A percentile compares a stretch with the other conserved stretches of the same genome.
Conservation (phyloP, 1,140 invertebrate genomes). For the Mizuhopecten yessoensis region DNA sequence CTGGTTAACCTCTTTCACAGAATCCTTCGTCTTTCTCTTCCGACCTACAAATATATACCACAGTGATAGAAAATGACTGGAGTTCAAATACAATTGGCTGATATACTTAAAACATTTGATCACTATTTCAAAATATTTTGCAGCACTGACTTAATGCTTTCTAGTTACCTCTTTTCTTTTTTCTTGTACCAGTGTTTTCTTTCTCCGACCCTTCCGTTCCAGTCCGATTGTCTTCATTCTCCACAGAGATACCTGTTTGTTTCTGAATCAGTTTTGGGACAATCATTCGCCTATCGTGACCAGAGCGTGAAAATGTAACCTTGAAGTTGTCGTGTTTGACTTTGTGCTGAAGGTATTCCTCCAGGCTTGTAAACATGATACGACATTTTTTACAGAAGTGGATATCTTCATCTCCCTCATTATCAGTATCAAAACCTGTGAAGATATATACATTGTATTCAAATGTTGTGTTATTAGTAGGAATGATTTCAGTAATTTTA, state of each 20-base stretch:
- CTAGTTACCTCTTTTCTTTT: conserved; percentile 38
- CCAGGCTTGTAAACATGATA: conserved; percentile 72
- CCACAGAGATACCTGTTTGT: conserved; percentile 44
- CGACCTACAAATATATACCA: conserved; percentile 51
- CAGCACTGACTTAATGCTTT: too few relatives aligned
- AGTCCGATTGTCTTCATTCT: not conserved
- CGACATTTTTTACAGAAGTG: conserved; percentile 77
- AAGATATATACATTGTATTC: too few relatives aligned
- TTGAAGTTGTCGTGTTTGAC: conserved; percentile 76
- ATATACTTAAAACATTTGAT: too few relatives aligned
- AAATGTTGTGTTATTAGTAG: too few relatives aligned
- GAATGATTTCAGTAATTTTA: not conserved
- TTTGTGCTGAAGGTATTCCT: conserved; percentile 76
- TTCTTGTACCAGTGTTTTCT: conserved; percentile 52
- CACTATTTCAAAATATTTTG: too few relatives aligned
- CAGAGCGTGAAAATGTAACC: conserved; percentile 68
- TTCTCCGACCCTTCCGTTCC: conserved; percentile 44
- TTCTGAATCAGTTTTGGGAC: conserved; percentile 72
- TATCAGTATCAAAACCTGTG: conserved; percentile 67
- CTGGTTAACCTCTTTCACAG: conserved; percentile 60
- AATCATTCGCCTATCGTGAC: conserved; percentile 64
- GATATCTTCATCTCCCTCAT: conserved; percentile 73
- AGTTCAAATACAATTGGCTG: too few relatives aligned
- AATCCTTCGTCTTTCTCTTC: conserved; percentile 60
- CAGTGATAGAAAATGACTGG: not conserved